phyloP scores from a whole-genome alignment of 2,888 invertebrate genomes.

The Athalia cordata region DNA sequence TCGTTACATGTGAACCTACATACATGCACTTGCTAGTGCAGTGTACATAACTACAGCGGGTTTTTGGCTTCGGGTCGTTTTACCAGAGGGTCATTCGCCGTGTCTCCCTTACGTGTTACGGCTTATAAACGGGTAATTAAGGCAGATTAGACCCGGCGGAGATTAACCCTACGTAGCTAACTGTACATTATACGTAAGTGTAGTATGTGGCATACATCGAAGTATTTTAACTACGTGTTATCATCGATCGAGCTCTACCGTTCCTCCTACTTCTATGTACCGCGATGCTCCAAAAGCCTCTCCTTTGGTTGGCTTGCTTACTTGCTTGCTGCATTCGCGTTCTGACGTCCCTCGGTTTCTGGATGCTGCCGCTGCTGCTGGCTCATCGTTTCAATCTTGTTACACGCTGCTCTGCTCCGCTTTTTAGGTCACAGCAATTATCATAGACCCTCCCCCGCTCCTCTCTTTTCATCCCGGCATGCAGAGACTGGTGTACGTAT shows the following conservation, averaged over 20 bases:
- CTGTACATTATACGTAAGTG: neutral
- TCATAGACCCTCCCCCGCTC: conserved; percentile 51
- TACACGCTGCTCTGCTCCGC: conserved; percentile 55
- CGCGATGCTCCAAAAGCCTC: no score
- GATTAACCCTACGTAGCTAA: conserved; percentile 4
- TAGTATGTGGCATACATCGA: conserved; percentile 17
- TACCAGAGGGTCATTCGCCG: conserved; percentile 35
- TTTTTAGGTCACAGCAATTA: conserved; percentile 65
- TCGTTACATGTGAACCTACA: neutral
- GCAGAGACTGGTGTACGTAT: neutral
- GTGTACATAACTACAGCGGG: conserved; percentile 11
- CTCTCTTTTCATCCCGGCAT: neutral
- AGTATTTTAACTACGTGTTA: conserved; percentile 40
- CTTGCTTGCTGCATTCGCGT: neutral
- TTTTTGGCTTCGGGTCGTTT: conserved; percentile 36
- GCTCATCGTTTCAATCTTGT: conserved; percentile 58
- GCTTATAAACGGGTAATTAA: conserved; percentile 43
- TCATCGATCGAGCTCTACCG: conserved; percentile 31
- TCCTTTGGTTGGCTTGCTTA: neutral
- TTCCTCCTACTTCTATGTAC: neutral
- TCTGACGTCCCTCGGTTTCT: neutral
- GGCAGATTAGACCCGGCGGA: conserved; percentile 41
- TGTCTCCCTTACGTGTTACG: conserved; percentile 37
- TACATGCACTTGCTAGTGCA: neutral
- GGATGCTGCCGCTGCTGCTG: conserved; percentile 14